These are phyloP conservation scores for Euglossa dilemma DNA, from an alignment of 1,140 invertebrate genomes.

Conservation along the genomic window DNA sequence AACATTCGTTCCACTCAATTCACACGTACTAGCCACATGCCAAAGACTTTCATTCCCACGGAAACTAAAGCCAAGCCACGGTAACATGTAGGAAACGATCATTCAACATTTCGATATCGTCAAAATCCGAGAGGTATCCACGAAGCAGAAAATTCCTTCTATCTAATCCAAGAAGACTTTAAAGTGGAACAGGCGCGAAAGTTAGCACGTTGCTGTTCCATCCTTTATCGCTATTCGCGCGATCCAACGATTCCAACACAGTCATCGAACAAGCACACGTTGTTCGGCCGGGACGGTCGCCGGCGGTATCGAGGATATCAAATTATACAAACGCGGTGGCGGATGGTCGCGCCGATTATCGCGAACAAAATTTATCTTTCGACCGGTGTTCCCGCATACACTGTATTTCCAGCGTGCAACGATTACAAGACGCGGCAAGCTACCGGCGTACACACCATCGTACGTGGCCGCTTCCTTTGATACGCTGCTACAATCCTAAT, in stretches of 20 bases:
- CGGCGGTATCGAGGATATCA: not conserved
- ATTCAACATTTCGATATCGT: no score
- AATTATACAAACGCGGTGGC: conserved; percentile 8
- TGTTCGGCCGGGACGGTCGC: not conserved
- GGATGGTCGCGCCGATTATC: conserved; percentile 22
- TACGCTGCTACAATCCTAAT: conserved; percentile 40
- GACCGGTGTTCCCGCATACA: not conserved
- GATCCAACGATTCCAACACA: not conserved
- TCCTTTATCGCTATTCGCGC: not conserved
- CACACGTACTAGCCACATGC: no score
- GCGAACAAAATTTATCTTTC: conserved; percentile 32
- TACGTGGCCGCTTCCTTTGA: conserved; percentile 37
- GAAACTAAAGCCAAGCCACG: no score
- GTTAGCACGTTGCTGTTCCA: no score
- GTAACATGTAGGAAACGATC: no score
- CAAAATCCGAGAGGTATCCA: no score
- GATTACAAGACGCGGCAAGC: conserved; percentile 23
- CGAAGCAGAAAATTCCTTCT: no score
- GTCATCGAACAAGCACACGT: not conserved
- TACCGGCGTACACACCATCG: conserved; percentile 9
- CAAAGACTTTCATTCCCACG: no score
- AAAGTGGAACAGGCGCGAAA: no score
- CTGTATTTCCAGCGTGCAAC: conserved; percentile 15
- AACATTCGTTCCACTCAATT: no score
- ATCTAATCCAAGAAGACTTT: no score